These are phyloP conservation scores for Atractosteus spatula DNA, from an alignment of 2,113 vertebrate species.

Conservation along the genomic window DNA sequence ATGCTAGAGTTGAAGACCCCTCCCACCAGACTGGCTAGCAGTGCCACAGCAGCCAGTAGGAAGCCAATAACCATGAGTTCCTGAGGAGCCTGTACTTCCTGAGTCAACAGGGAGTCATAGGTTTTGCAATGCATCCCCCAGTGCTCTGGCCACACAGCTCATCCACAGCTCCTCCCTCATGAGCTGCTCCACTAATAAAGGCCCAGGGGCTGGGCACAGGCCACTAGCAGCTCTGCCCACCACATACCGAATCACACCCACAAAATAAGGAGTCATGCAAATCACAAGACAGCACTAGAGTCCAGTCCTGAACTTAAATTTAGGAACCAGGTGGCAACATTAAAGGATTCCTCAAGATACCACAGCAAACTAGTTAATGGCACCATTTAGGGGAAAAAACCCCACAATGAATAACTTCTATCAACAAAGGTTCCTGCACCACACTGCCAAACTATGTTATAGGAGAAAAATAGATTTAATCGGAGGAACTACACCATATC, in stretches of 20 bases:
- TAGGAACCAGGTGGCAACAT: too few species aligned
- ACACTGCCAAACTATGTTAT: too few species aligned
- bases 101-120: constrained; percentile 71
- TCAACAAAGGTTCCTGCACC: too few species aligned
- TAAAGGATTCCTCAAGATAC: too few species aligned
- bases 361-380: too few species aligned
- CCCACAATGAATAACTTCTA: too few species aligned
- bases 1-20: constrained; percentile 65
- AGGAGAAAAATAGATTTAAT: too few species aligned
- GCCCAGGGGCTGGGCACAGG: constrained; percentile 74
- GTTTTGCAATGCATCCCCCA: constrained; percentile 70
- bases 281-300: too few species aligned
- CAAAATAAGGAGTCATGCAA: too few species aligned
- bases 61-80: constrained; percentile 69
- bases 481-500: too few species aligned
- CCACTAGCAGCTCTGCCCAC: constrained; percentile 70
- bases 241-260: constrained; percentile 58
- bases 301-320: too few species aligned
- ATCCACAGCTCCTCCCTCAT: constrained; percentile 73
- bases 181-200: constrained; percentile 73
- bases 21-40: constrained; percentile 70
- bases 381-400: too few species aligned
- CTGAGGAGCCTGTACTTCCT: constrained; percentile 74
- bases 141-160: constrained; percentile 73
- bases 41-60: constrained; percentile 58